A percentile compares a stretch with the other conserved stretches of the same genome.
Evolutionary conservation across 2,113 vertebrate genomes (phyloP).

Genomic region (Sorex araneus): DNA sequence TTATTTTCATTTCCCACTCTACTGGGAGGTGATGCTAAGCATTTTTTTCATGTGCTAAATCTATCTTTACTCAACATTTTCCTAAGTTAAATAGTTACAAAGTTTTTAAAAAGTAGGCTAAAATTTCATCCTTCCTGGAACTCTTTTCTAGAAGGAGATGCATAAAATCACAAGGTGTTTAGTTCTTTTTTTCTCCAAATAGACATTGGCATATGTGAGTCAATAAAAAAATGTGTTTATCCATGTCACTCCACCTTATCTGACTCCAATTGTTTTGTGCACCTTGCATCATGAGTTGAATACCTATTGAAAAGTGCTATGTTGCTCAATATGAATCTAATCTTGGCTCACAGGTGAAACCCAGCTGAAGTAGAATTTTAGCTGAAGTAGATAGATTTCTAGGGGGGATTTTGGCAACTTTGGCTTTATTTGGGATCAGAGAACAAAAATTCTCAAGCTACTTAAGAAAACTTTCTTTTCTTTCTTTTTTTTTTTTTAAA

Average conservation of each 20-base stretch:
- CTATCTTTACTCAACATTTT: neutral
- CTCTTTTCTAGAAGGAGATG: conserved; percentile 1
- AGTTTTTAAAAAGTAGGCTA: neutral
- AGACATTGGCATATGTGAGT: neutral
- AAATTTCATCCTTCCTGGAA: neutral
- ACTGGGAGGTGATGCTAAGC: neutral
- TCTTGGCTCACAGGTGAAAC: neutral
- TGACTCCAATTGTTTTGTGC: neutral
- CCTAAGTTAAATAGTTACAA: neutral
- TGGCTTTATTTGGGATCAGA: conserved; percentile 55
- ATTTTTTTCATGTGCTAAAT: neutral
- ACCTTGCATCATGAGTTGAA: neutral
- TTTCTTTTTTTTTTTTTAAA: neutral
- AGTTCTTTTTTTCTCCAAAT: neutral
- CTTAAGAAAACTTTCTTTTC: neutral
- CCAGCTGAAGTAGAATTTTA: neutral
- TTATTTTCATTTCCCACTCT: neutral
- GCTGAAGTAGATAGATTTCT: conserved; percentile 23
- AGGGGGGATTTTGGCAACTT: conserved; percentile 57
- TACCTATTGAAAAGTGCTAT: neutral
- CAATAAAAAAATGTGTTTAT: neutral
- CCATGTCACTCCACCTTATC: accelerated
- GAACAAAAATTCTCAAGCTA: conserved; percentile 58
- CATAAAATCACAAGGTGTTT: neutral
- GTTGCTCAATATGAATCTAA: neutral